Evolutionary conservation across 2,797 vertebrate genomes (phyloP).

Genomic region (Malurus leucopterus): DNA sequence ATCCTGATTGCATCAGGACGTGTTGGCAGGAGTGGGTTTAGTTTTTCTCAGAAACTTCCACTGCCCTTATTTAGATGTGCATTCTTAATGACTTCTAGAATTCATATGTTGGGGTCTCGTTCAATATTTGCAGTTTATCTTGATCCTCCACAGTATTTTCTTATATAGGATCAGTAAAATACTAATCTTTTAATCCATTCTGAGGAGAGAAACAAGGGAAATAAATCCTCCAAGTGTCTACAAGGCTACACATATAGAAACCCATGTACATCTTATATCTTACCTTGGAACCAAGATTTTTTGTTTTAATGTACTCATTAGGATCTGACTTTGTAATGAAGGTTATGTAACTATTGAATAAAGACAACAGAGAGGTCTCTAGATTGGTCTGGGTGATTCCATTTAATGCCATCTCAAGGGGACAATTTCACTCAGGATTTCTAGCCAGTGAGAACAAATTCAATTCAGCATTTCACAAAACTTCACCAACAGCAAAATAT

Average conservation of each 20-base stretch:
- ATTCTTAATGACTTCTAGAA: neutral
- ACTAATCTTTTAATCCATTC: neutral
- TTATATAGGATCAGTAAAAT: neutral
- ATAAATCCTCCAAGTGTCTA: neutral
- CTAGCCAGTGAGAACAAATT: neutral
- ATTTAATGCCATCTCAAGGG: neutral
- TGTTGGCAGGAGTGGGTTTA: neutral
- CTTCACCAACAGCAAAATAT: neutral
- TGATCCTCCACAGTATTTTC: neutral
- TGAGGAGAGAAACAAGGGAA: neutral
- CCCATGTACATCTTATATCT: neutral
- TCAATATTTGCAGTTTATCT: neutral
- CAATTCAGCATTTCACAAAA: neutral
- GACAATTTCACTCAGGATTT: neutral
- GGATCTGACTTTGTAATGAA: neutral
- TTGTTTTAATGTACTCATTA: neutral
- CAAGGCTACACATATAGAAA: neutral
- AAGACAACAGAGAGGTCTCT: neutral
- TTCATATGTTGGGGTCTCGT: neutral
- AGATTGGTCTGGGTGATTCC: neutral
- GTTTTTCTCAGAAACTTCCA: neutral
- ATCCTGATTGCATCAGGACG: neutral
- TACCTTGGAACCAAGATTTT: neutral
- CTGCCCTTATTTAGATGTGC: accelerated
- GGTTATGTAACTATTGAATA: neutral